phyloP scores from a whole-genome alignment of 2,888 invertebrate species.

The Philhelius pedissequus region DNA sequence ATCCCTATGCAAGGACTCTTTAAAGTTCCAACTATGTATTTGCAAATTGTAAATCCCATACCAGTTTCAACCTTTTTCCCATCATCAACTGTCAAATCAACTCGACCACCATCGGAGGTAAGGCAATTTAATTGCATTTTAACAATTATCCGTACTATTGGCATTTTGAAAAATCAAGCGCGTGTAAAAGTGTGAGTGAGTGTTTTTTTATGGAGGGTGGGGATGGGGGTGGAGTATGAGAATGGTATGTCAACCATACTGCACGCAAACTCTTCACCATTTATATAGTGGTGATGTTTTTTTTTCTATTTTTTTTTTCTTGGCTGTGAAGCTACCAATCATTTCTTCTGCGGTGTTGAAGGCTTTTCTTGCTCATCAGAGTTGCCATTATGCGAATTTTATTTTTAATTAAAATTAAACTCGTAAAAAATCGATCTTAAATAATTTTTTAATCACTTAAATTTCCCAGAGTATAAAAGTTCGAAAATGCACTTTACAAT shows the following conservation, averaged over 20 bases:
- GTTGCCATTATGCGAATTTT: not conserved
- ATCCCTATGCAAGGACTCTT: not conserved
- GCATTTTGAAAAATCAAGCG: slow-evolving; percentile 43
- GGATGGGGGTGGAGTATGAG: not conserved
- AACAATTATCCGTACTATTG: slow-evolving; percentile 44
- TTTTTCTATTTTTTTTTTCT: not conserved
- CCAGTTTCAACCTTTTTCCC: slow-evolving; percentile 52
- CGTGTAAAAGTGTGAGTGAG: slow-evolving; percentile 31
- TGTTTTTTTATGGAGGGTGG: not conserved
- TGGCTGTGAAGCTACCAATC: slow-evolving; percentile 43
- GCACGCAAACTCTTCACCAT: slow-evolving; percentile 61
- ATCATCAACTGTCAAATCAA: slow-evolving; percentile 64
- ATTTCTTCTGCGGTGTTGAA: slow-evolving; percentile 2
- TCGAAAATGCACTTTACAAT: no score
- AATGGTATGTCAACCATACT: slow-evolving; percentile 48
- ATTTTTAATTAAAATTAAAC: no score
- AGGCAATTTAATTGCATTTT: slow-evolving; percentile 66
- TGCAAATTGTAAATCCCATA: not conserved
- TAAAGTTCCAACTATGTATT: not conserved
- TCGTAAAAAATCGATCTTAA: no score
- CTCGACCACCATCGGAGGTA: slow-evolving; percentile 57
- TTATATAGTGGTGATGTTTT: slow-evolving; percentile 16
- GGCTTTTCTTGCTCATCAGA: not conserved
- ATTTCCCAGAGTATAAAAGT: no score
- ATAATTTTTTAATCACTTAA: no score